phyloP scores from a whole-genome alignment of 2,113 vertebrate genomes.

The Numenius arquata region DNA sequence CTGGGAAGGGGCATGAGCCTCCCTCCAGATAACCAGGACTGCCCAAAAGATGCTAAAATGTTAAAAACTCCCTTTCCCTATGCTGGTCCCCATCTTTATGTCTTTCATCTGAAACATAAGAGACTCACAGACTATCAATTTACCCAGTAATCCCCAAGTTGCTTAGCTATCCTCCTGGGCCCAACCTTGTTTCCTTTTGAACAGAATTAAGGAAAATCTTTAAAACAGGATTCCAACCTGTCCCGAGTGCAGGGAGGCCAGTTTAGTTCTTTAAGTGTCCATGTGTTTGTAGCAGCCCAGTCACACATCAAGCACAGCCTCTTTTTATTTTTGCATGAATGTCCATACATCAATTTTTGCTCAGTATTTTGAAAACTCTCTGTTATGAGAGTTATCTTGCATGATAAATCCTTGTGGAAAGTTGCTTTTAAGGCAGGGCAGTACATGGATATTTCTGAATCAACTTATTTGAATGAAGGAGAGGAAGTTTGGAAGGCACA shows the following conservation, averaged over 20 bases:
- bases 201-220: not conserved
- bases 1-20: not conserved
- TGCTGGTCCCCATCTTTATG: not conserved
- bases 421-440: not conserved
- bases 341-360: not conserved
- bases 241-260: not conserved
- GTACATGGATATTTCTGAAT: not conserved
- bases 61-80: not conserved
- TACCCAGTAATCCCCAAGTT: not conserved
- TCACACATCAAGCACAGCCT: not conserved
- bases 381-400: rapidly evolving
- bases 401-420: not conserved
- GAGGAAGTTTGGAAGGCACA: not conserved
- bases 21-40: not conserved
- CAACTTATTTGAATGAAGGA: not conserved
- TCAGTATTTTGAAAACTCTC: not conserved
- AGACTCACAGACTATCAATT: not conserved
- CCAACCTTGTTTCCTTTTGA: not conserved
- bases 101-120: not conserved
- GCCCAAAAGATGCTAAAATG: not conserved
- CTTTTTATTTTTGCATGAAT: not conserved
- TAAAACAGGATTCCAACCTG: not conserved
- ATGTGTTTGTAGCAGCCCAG: not conserved
- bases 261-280: not conserved
- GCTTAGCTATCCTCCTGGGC: not conserved